These are phyloP conservation scores for Athene noctua DNA, from an alignment of 2,113 vertebrate species.

Conservation along the genomic window DNA sequence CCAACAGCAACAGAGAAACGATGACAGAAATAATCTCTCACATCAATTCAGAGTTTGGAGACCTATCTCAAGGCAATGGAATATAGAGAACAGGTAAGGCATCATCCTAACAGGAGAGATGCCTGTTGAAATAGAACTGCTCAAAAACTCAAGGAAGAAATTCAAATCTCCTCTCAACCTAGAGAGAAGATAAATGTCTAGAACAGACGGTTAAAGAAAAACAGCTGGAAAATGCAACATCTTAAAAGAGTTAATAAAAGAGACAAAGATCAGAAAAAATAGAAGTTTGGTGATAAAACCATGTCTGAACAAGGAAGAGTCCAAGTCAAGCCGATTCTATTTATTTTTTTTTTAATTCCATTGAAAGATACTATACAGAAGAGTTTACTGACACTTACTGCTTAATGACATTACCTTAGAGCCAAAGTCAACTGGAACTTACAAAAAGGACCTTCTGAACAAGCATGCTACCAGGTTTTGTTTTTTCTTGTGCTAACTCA, in stretches of 20 bases:
- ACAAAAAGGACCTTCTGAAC: not conserved
- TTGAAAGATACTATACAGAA: fast-evolving
- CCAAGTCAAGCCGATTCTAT: not conserved
- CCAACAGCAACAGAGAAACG: not conserved
- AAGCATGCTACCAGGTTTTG: fast-evolving
- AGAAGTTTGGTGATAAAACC: not conserved
- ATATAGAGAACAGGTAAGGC: not conserved
- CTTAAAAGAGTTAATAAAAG: not conserved
- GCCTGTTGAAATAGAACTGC: not conserved
- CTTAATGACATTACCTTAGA: not conserved
- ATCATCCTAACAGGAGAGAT: not conserved
- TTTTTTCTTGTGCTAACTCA: not conserved
- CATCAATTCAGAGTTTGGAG: not conserved
- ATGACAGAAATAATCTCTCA: not conserved
- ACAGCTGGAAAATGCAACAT: not conserved
- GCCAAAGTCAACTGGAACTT: not conserved
- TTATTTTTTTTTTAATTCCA: not conserved
- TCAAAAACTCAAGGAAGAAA: not conserved
- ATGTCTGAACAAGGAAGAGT: not conserved
- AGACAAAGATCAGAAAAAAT: not conserved
- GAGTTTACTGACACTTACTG: not conserved
- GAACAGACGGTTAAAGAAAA: not conserved
- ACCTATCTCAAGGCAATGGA: not conserved
- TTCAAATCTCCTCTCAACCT: not conserved
- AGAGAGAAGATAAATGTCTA: not conserved